Evolutionary conservation across 2,797 vertebrate species (phyloP).

Genomic region (Pygocentrus nattereri): DNA sequence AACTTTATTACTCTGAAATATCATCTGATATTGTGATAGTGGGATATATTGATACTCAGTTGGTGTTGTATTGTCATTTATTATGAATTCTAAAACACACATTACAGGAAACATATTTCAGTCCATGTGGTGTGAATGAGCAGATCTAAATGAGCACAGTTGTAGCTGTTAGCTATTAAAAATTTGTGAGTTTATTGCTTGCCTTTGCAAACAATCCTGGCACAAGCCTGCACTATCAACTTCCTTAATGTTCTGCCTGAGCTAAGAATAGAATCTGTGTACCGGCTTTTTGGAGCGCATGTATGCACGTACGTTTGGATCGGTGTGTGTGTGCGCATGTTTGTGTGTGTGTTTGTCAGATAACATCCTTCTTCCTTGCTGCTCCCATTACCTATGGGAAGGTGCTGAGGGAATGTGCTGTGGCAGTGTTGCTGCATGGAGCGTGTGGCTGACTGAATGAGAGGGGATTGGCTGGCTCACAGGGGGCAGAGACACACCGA

Average conservation of each 20-base stretch:
- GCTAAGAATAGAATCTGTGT: slow-evolving; percentile 43
- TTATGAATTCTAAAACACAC: too few species aligned
- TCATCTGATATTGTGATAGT: too few species aligned
- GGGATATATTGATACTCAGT: too few species aligned
- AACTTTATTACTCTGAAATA: too few species aligned
- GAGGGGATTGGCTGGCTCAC: slow-evolving; percentile 44
- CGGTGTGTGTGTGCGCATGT: slow-evolving; percentile 27
- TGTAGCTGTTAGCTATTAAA: neutral
- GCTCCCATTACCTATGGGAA: slow-evolving; percentile 32
- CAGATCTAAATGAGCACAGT: neutral
- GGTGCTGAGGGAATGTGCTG: slow-evolving; percentile 64
- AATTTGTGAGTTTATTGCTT: neutral
- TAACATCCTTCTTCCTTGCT: slow-evolving; percentile 38
- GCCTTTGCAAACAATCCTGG: neutral
- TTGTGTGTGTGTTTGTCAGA: slow-evolving; percentile 44
- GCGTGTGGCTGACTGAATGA: slow-evolving; percentile 69
- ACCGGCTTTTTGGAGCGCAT: slow-evolving; percentile 33
- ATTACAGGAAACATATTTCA: neutral
- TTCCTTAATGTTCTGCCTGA: slow-evolving; percentile 32
- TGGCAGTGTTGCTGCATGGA: slow-evolving; percentile 44
- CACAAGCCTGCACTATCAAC: neutral
- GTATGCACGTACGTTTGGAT: slow-evolving; percentile 34
- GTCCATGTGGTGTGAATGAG: neutral
- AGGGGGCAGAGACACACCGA: slow-evolving; percentile 61
- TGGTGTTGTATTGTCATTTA: too few species aligned